Evolutionary conservation across 2,888 invertebrate genomes (phyloP), one percentile per base, ranked within the genome.

Genomic region (Drosophila paramelanica): DNA sequence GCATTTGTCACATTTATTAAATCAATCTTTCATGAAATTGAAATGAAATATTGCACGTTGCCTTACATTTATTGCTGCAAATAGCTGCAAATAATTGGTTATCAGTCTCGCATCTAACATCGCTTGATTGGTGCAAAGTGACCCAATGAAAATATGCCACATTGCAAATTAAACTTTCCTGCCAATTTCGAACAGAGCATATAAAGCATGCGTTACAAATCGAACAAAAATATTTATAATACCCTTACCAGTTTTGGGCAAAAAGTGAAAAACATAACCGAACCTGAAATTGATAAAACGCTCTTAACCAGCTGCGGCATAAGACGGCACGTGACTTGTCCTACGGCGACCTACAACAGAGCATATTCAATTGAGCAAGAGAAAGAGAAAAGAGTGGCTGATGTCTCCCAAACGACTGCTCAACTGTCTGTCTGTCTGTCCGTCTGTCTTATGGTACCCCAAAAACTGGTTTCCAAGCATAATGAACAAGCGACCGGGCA

Each of bases 401-500:
- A 57, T n/a, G 20, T 55, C 42, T 43, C 41, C 0, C 13, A 23
- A 17, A 10, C 14, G 13, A 11, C 14, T 58, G 49, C 10, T 3
- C 8, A 6, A 10, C 45, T 17, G 17, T 17, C 17, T 17, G 17
- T 6, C 45, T 13, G 11, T 25, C 41, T 49, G n/a, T 11, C 27
- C 8, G 7, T 1, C 31, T 31, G 36, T 38, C 42, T 41, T 56
- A 45, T 23, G 60, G 70, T 66, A 66, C 53, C 69, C 47, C 47
- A 74, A 47, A 72, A 78, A 78, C 78, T 46, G 52, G 78, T 78
- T 78, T 68, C 41, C 36, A 17, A 58, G 55, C 51, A 74, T 65
- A 47, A 58, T 43, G 60, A 57, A 60, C 66, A 25, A 62, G 25
- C 64, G 73, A 73, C 80, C 77, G 77, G 80, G 47, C 80, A 73